A percentile compares a stretch with the other conserved stretches of the same genome.
These are phyloP conservation scores for Muntiacus reevesi DNA, from an alignment of 2,113 vertebrate genomes.

Conservation along the genomic window DNA sequence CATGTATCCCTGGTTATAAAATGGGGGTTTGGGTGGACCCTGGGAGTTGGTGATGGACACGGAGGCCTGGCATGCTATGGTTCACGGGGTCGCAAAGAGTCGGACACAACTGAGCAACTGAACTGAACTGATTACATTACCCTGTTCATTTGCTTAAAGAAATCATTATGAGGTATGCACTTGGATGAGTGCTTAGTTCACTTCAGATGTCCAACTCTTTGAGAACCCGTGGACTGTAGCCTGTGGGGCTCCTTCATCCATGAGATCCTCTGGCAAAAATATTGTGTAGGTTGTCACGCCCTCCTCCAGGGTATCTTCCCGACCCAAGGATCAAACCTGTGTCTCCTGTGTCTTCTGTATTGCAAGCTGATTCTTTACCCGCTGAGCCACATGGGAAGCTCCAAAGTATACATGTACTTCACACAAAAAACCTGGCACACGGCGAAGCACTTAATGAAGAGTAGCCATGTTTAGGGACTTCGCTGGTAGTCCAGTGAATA, in stretches of 20 bases:
- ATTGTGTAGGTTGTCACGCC: background rate
- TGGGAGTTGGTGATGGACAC: no score
- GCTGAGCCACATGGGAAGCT: background rate
- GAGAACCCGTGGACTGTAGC: background rate
- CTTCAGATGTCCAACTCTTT: background rate
- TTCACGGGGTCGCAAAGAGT: no score
- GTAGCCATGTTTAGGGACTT: background rate
- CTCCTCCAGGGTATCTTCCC: background rate
- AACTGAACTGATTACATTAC: background rate
- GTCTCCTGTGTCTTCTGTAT: background rate
- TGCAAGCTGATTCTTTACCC: background rate
- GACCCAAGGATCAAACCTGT: background rate
- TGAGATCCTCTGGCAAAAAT: background rate
- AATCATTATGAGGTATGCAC: background rate
- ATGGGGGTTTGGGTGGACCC: background rate
- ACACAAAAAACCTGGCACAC: background rate
- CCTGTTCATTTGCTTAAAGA: background rate
- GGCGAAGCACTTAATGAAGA: background rate
- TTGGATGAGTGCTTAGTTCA: fast-evolving
- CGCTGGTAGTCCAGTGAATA: background rate
- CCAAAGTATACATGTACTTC: background rate
- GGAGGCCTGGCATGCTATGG: no score
- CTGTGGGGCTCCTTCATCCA: background rate
- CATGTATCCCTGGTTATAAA: background rate
- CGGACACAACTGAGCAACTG: no score